Evolutionary conservation across 2,797 vertebrate genomes (phyloP), one percentile per base, ranked within the genome.

Genomic region (Notolabrus celidotus): DNA sequence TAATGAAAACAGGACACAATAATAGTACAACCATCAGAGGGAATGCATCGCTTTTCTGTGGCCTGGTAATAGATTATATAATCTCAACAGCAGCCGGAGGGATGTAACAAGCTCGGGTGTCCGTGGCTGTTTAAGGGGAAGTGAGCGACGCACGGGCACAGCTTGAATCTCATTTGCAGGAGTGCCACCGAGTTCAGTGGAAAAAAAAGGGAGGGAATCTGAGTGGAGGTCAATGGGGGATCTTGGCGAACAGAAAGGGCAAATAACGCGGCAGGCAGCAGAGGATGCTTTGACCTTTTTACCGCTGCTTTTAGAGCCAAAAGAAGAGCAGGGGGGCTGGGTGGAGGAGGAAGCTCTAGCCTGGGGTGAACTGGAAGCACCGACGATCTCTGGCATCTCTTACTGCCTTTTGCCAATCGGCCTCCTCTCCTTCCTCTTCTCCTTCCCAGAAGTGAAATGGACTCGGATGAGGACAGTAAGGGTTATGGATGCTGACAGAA

Each of bases 261-360:
- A 88, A 77, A 88, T 59, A 62, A 80, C 42, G 64, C 57, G 19
- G 47, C 67, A 71, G 66, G 77, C 73, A 65, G 78, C 73, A 49
- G 72, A 86, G 78, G 82, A 88, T 71, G 79, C 66, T 74, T 67
- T 90, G 90, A 92, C 90, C 89, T 92, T 93, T 93, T 91, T 42
- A 47, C 66, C 71, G 84, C 62, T 79, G 41, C 22, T 82, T 83
- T 58, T 69, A 52, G 73, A 90, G 86, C 81, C 82, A 88, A 86
- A 64, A 56, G 43, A 61, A 67, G 74, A 67, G 60, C 73, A 64
- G 75, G 74, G 64, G 66, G 71, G 43, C 56, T 64, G 61, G 43
- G 55, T 68, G 64, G 43, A 41, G 70, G 79, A 71, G 67, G 67
- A 67, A 49, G 63, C 50, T 61, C 56, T n/a, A 49, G 64, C 74